Evolutionary conservation across 2,888 invertebrate genomes (phyloP).

Genomic region (Xylophagus ater): DNA sequence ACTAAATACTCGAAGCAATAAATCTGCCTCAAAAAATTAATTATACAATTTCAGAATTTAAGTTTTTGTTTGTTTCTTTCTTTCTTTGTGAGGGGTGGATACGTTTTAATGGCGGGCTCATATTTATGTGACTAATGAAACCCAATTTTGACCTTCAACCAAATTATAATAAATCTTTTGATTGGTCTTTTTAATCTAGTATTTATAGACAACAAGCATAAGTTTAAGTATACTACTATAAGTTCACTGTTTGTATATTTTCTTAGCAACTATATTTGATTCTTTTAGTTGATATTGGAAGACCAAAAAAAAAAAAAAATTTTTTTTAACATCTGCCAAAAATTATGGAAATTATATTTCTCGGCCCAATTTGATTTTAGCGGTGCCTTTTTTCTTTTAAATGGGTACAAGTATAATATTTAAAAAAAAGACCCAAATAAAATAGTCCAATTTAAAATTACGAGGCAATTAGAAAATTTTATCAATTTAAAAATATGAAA

Average conservation of each 20-base stretch:
- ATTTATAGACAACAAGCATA: too few species aligned
- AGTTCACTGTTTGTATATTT: too few species aligned
- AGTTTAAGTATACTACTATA: too few species aligned
- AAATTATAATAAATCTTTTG: not conserved
- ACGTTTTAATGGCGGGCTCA: conserved; percentile 2
- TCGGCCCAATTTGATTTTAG: not conserved
- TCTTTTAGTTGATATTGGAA: too few species aligned
- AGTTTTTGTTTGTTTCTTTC: too few species aligned
- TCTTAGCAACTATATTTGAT: too few species aligned
- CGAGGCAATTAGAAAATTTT: conserved; percentile 1
- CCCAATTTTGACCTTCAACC: conserved; percentile 6
- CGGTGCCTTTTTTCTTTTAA: not conserved
- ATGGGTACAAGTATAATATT: not conserved
- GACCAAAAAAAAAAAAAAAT: too few species aligned
- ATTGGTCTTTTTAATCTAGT: too few species aligned
- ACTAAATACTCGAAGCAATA: not conserved
- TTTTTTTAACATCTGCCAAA: conserved; percentile 4
- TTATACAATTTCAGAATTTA: too few species aligned
- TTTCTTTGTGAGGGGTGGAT: not conserved
- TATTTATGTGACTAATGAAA: too few species aligned
- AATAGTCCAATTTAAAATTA: not conserved
- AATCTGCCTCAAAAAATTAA: conserved; percentile 10
- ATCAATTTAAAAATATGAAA: not conserved
- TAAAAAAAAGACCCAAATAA: not conserved
- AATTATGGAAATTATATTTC: conserved; percentile 6